Evolutionary conservation across 2,113 vertebrate species (phyloP).

Genomic region (Ailuropoda melanoleuca): DNA sequence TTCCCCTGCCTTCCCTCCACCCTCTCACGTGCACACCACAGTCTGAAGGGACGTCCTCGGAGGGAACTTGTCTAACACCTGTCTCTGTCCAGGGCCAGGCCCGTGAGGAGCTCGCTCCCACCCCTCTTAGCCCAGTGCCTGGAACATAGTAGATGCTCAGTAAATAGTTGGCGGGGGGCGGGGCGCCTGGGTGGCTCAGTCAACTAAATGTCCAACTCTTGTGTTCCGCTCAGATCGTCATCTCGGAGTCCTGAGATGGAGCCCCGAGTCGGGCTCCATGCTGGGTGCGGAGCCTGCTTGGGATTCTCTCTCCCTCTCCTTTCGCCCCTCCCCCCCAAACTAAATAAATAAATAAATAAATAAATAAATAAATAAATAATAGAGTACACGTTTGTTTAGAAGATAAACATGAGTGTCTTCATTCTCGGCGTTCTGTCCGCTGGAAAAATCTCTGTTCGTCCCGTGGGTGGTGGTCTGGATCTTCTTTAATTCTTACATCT

Average conservation of each 20-base stretch:
- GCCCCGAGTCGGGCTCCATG: background rate
- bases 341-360: too few relatives aligned
- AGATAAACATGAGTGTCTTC: background rate
- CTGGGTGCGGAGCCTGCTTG: background rate
- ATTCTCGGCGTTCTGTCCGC: background rate
- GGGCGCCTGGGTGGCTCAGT: background rate
- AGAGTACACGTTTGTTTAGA: background rate
- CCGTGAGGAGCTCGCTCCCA: fast-evolving
- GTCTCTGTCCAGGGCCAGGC: background rate
- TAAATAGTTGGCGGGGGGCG: fast-evolving
- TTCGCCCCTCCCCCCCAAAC: background rate
- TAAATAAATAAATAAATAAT: background rate
- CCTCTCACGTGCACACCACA: background rate
- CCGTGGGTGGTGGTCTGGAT: background rate
- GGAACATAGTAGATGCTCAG: background rate
- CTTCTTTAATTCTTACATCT: background rate
- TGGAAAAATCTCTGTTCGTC: background rate
- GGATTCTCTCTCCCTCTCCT: background rate
- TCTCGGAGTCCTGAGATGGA: background rate
- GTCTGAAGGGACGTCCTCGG: background rate
- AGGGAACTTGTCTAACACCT: too few relatives aligned
- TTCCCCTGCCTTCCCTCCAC: background rate
- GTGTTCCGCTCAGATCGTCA: background rate
- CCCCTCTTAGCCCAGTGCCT: background rate
- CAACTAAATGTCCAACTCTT: background rate